Evolutionary conservation across 2,797 vertebrate genomes (phyloP), one percentile per base, ranked within the genome.

Genomic region (Sarcoramphus papa): DNA sequence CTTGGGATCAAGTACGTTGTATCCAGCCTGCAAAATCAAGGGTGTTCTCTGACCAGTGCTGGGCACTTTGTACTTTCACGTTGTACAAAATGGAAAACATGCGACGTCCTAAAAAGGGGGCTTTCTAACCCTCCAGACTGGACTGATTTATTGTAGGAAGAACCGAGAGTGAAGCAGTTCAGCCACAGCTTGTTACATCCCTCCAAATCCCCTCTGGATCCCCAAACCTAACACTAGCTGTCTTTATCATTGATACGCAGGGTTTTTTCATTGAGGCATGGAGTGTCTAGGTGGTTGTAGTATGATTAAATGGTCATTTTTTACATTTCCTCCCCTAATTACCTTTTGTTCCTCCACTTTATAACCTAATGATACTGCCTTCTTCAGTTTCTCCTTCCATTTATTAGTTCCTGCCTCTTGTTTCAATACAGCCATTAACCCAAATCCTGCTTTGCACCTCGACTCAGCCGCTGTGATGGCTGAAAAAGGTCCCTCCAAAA

Each of bases 391-490:
- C 41, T 86, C 22, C 53, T 40, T 76, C 80, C 76, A 75, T 94
- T 82, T 87, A 19, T 73, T 65, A 56, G n/a, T n/a, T 72, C 27
- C 47, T 68, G 65, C 25, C 73, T 87, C 73, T 59, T 20, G 16
- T 54, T 85, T 48, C 68, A 2, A 21, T 5, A 14, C n/a, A 60
- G 28, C 23, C 19, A 0, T 81, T 56, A 91, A 59, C 54, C n/a
- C 63, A 63, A 37, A 63, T 63, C 47, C 43, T 35, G 37, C 40
- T 56, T 53, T 43, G 12, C 35, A 30, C n/a, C 18, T 74, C 9
- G 2, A 30, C 41, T 57, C 50, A 5, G 30, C 31, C 4, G 0
- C 24, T 27, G 14, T 1, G 3, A 33, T n/a, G 14, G 60, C 54
- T 51, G 54, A 18, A 43, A 86, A 60, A 68, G 15, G 53, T 65